Percentiles rank a stretch among this genome's conserved stretches.
phyloP scores from a whole-genome alignment of 2,888 invertebrate species.

The Pristionchus arcanus region DNA sequence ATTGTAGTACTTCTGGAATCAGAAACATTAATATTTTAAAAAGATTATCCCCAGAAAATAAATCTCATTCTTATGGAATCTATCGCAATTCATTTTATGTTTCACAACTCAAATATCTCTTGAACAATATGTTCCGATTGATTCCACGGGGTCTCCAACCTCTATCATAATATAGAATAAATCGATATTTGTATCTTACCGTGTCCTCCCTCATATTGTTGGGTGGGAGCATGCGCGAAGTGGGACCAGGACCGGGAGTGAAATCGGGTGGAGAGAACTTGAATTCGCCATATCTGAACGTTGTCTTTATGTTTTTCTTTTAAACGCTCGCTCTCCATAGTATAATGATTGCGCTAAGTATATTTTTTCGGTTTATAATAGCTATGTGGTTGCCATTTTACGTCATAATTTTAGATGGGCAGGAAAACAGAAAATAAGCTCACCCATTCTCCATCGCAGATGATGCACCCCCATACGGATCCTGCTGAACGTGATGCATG shows the following conservation, averaged over 20 bases:
- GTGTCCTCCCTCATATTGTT: background rate
- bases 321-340: no score
- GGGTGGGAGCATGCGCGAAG: conserved; percentile 18
- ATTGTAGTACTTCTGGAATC: conserved; percentile 33
- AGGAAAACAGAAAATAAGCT: background rate
- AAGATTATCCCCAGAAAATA: no score
- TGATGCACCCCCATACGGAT: background rate
- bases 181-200: background rate
- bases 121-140: background rate
- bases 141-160: no score
- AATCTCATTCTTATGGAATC: no score
- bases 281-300: conserved; percentile 22
- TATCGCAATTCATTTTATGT: background rate
- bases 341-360: no score
- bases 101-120: background rate
- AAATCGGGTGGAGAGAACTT: conserved; percentile 53
- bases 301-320: background rate
- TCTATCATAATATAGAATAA: background rate
- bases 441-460: conserved; percentile 26
- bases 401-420: background rate
- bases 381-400: no score
- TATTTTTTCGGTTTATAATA: no score
- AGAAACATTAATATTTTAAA: no score
- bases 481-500: conserved; percentile 29
- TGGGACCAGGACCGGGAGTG: background rate